Conservation (phyloP, 2,888 invertebrate genomes). For the Brachyptera putata region DNA sequence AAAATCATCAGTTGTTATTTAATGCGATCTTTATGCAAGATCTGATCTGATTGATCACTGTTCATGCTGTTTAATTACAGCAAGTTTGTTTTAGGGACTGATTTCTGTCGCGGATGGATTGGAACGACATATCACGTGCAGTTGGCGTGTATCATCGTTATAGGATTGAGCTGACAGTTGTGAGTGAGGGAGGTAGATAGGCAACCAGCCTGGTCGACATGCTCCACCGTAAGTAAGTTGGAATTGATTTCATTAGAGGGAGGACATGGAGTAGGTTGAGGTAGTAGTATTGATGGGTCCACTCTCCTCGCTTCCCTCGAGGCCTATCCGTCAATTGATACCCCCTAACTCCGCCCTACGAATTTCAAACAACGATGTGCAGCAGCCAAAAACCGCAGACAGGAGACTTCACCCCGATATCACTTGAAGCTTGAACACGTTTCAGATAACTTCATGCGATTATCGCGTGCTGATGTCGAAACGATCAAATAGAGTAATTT, state of each 20-base stretch:
- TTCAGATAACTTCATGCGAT: no score
- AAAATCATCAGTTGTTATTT: no score
- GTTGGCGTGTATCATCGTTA: neutral
- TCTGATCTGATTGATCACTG: no score
- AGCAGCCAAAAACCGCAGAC: neutral
- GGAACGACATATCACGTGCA: constrained; percentile 3
- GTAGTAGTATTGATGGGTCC: constrained; percentile 16
- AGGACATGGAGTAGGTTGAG: constrained; percentile 15
- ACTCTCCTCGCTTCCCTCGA: constrained; percentile 8
- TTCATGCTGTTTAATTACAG: no score
- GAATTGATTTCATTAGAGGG: constrained; percentile 28
- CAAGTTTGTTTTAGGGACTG: no score
- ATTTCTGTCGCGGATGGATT: neutral
- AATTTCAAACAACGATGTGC: constrained; percentile 10
- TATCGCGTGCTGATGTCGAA: no score
- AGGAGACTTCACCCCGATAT: no score
- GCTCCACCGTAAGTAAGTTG: constrained; percentile 11
- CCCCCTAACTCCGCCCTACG: constrained; percentile 4
- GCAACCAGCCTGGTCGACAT: neutral
- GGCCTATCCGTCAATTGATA: constrained; percentile 19
- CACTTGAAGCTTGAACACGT: no score
- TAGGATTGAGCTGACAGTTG: constrained; percentile 10
- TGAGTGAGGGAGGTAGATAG: neutral
- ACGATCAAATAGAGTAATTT: no score
- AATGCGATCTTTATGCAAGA: no score